Evolutionary conservation across 2,888 invertebrate genomes (phyloP).

Genomic region (Noctua fimbriata): DNA sequence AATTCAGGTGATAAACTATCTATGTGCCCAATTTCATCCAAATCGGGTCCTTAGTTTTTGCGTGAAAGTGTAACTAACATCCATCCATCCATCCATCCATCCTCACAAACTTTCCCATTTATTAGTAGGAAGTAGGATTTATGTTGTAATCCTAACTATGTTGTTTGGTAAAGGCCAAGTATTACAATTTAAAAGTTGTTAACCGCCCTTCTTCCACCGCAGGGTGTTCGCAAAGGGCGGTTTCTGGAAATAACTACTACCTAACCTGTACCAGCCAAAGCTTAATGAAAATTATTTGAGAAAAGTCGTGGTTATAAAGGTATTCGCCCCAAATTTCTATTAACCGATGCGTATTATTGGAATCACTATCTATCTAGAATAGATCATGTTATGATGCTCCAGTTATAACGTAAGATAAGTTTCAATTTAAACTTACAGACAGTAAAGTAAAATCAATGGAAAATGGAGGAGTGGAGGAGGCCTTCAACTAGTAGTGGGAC

Average conservation of each 20-base stretch:
- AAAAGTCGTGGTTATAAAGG: not conserved
- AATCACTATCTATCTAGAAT: not conserved
- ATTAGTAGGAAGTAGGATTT: no score
- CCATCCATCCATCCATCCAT: no score
- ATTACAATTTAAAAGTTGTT: not conserved
- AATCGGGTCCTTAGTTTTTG: no score
- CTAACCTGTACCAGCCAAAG: not conserved
- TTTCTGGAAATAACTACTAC: not conserved
- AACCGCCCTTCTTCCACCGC: not conserved
- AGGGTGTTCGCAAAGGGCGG: not conserved
- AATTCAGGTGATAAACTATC: no score
- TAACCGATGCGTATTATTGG: constrained; percentile 2
- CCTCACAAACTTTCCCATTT: no score
- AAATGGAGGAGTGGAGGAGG: not conserved
- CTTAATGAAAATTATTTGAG: not conserved
- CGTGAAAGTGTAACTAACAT: no score
- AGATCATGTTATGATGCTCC: not conserved
- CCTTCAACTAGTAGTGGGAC: not conserved
- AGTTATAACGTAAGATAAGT: not conserved
- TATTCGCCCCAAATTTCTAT: not conserved
- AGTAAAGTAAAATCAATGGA: not conserved
- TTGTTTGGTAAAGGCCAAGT: not conserved
- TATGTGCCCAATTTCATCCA: no score
- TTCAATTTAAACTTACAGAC: not conserved
- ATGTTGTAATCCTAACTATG: not conserved